These are phyloP conservation scores for Rhea americana DNA, from an alignment of 2,113 vertebrate species.

Conservation along the genomic window DNA sequence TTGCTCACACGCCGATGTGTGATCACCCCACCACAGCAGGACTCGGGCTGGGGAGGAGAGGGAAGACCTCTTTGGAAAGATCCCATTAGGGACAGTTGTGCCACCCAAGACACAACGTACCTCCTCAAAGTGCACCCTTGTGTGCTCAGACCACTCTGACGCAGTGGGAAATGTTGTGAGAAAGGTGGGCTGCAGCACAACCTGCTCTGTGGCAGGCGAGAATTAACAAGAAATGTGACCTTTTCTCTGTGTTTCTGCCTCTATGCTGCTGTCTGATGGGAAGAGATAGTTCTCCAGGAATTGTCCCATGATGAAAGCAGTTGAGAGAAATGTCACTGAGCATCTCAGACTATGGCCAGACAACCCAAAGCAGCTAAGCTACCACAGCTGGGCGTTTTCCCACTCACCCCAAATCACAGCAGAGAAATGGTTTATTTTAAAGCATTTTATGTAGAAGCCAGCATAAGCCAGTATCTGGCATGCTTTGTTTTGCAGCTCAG, in stretches of 20 bases:
- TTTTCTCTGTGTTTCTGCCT: not conserved
- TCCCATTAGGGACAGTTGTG: too few relatives aligned
- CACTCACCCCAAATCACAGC: not conserved
- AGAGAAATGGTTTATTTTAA: not conserved
- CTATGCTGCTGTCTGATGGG: not conserved
- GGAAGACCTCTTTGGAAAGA: too few relatives aligned
- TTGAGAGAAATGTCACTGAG: not conserved
- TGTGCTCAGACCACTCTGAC: fast-evolving
- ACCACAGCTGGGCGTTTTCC: too few relatives aligned
- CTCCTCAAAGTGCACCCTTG: too few relatives aligned
- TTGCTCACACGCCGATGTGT: too few relatives aligned
- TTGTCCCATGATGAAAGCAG: not conserved
- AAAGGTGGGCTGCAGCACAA: too few relatives aligned
- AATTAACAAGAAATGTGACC: fast-evolving
- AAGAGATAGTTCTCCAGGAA: fast-evolving
- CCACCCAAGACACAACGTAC: too few relatives aligned
- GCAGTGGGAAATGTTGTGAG: not conserved
- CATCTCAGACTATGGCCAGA: fast-evolving
- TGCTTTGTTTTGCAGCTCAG: not conserved
- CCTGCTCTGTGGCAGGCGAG: not conserved
- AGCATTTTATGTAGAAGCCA: not conserved
- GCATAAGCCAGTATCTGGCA: not conserved
- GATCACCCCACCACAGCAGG: too few relatives aligned
- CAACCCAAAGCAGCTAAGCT: too few relatives aligned
- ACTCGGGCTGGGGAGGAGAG: too few relatives aligned